These are phyloP conservation scores for Hemiprocne comata DNA, from an alignment of 2,113 vertebrate species.

Conservation along the genomic window DNA sequence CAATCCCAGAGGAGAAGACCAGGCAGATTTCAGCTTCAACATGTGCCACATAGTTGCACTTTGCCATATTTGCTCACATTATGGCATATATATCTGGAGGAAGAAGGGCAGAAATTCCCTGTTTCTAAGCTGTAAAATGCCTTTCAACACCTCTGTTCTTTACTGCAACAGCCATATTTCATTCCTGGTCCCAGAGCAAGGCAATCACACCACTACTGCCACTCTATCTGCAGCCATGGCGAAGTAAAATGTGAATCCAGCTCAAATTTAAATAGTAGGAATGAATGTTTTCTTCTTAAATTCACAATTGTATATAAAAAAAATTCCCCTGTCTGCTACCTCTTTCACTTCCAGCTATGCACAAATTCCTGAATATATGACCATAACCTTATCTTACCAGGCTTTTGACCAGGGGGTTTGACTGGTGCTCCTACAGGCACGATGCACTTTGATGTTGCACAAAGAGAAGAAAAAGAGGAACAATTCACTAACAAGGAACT, in stretches of 20 bases:
- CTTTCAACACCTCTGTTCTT: constrained; percentile 28
- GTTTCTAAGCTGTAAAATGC: constrained; percentile 34
- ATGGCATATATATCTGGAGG: neutral
- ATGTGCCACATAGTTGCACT: constrained; percentile 32
- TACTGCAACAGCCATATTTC: neutral
- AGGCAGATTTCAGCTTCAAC: constrained; percentile 11
- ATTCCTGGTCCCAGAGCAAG: neutral
- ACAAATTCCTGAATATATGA: neutral
- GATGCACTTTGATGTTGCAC: neutral
- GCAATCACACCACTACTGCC: neutral
- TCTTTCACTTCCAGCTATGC: neutral
- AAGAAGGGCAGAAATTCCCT: constrained; percentile 17
- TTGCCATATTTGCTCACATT: constrained; percentile 56
- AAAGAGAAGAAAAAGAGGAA: neutral
- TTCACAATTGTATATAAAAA: neutral
- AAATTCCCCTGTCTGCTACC: neutral
- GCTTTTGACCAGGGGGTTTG: neutral
- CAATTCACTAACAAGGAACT: neutral
- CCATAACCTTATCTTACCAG: neutral
- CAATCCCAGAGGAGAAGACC: constrained; percentile 11
- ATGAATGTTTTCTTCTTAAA: neutral
- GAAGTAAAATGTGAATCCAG: neutral
- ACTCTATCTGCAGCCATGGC: neutral
- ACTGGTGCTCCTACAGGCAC: neutral
- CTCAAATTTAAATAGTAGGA: neutral